Evolutionary conservation across 2,113 vertebrate genomes (phyloP), one percentile per base, ranked within the genome.

Genomic region (Peromyscus polionotus): DNA sequence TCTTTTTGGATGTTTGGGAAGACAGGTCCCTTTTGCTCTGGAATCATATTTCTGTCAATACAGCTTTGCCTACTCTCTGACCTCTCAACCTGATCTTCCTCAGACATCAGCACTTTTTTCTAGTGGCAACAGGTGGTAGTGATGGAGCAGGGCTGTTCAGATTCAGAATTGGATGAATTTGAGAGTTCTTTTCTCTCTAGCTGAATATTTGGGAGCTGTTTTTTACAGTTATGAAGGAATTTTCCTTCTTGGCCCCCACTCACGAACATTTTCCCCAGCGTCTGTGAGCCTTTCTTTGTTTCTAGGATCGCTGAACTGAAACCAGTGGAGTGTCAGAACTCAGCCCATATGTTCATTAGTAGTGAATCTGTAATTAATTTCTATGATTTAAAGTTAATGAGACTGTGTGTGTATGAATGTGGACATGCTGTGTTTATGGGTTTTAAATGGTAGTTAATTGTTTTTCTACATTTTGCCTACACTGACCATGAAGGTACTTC

Each of bases 331-430:
- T 70, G 90, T 93, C 80, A 97, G 45, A 48, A 10, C 96, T 96
- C 81, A 87, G 0, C 54, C 70, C 84, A 97, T 95, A 93, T 98
- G 95, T 97, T 93, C 91, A 98, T 97, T 94, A 98, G 96, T 89
- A 97, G 57, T 91, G 97, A 98, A 97, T 97, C 93, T 93, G 93
- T 97, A 96, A 98, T 98, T 98, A 97, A 97, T 96, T 97, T 97
- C 97, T 94, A 96, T 31, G 88, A 28, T 85, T 98, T 97, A 91
- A 93, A 97, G 96, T 81, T 94, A 98, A 97, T 75, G 90, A 95
- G 85, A 97, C n/a, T 0, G 0, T 90, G 95, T 2, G 36, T 61
- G 91, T 96, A 57, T 97, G 33, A 96, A 48, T 88, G 86, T 94
- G 63, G 96, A 26, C 42, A 70, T 2, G 33, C 80, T 80, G 17